Percentiles rank a stretch among this genome's conserved stretches.
phyloP scores from a whole-genome alignment of 2,797 vertebrate genomes.

The Acanthornis magna region DNA sequence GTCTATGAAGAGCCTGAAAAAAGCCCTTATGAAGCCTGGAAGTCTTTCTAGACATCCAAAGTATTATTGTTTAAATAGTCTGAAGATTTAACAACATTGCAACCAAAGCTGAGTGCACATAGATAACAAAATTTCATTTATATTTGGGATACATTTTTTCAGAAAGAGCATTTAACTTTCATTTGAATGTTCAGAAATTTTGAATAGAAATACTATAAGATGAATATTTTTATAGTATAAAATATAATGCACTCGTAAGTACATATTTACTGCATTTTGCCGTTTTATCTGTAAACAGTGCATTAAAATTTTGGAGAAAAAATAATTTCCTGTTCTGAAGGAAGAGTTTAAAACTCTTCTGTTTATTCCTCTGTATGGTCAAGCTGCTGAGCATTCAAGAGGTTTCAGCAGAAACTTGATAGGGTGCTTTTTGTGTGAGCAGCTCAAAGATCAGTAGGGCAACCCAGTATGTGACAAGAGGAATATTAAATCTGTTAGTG shows the following conservation, averaged over 20 bases:
- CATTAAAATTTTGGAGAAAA: conserved; percentile 34
- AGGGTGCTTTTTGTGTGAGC: not conserved
- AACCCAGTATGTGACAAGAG: conserved; percentile 23
- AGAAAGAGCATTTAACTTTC: not conserved
- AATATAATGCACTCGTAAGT: not conserved
- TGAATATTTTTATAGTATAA: not conserved
- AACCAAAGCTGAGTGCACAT: not conserved
- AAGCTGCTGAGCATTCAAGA: conserved; percentile 26
- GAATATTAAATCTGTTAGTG: conserved; percentile 38
- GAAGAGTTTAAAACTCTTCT: conserved; percentile 29
- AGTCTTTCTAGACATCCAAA: not conserved
- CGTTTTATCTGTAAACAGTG: conserved; percentile 18
- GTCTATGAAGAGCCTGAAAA: not conserved
- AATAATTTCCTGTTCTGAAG: conserved; percentile 56
- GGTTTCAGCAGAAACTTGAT: conserved; percentile 61
- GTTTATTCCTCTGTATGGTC: not conserved
- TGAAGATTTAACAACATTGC: not conserved
- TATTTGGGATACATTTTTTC: not conserved
- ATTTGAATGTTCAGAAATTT: not conserved
- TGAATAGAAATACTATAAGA: not conserved
- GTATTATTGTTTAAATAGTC: not conserved
- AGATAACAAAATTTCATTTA: not conserved
- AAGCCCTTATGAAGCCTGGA: not conserved
- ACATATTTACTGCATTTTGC: not conserved
- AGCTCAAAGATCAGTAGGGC: not conserved